Evolutionary conservation across 2,113 vertebrate genomes (phyloP), one percentile per base, ranked within the genome.

Genomic region (Danio rerio): DNA sequence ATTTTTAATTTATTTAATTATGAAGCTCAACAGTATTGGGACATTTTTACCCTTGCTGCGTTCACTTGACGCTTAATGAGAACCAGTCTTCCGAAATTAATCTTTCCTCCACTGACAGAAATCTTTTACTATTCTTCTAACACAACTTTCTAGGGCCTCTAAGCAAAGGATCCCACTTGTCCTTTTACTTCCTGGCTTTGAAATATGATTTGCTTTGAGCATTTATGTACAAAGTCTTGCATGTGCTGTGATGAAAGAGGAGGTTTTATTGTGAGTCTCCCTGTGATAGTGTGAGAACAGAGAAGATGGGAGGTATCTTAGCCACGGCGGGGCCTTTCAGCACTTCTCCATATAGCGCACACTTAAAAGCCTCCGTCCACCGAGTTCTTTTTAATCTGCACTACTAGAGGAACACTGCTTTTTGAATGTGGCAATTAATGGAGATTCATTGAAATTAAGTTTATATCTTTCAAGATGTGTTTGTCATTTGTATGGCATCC

Each of bases 191-290:
- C 90, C 91, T 90, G 77, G 92, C 96, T 97, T 98, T 98, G 96
- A 95, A 96, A 99, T 95, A 95, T 95, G 95, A 98, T 98, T 97
- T 96, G 96, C 96, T 97, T 98, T 98, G 97, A 97, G 96, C 95
- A 94, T 89, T 92, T 96, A 94, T 94, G 95, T 95, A 97, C 96
- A 95, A 97, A 96, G 95, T 96, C 95, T 95, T 84, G 89, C 80
- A 84, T 94, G 92, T 91, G 92, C 90, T 94, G 94, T 94, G 95
- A 96, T 97, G 95, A 97, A 94, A 95, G 91, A 94, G 95, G 94
- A 92, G 91, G 81, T 86, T 95, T 95, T 95, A 95, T 96, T 95
- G 95, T 94, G 94, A 94, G 94, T 82, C 90, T 91, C 87, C 88
- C 90, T 89, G 85, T 89, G 91, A 91, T 89, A 70, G 86, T 77